A percentile compares a stretch with the other conserved stretches of the same genome.
Evolutionary conservation across 2,113 vertebrate genomes (phyloP).

Genomic region (Sylvia atricapilla): DNA sequence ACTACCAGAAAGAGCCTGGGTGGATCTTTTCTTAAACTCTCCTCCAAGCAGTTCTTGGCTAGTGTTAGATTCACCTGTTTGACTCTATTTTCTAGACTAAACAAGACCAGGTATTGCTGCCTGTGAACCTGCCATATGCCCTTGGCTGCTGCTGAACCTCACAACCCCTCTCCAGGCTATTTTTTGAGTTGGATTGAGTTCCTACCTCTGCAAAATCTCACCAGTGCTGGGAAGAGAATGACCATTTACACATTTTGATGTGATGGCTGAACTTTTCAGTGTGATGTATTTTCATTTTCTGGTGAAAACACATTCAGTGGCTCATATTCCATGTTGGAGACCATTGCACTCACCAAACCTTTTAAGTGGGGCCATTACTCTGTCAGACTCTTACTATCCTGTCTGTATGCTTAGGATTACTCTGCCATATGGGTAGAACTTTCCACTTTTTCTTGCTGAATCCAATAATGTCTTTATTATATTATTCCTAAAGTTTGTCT

Average conservation of each 20-base stretch:
- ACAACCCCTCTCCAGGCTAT: not conserved
- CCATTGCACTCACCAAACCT: not conserved
- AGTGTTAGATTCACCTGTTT: not conserved
- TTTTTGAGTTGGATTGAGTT: not conserved
- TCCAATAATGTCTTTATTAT: not conserved
- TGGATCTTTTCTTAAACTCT: not conserved
- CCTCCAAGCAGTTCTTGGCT: not conserved
- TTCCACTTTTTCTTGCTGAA: not conserved
- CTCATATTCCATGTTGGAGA: not conserved
- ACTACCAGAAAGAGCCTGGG: not conserved
- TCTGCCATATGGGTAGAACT: not conserved
- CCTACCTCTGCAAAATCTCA: not conserved
- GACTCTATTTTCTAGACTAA: not conserved
- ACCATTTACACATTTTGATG: not conserved
- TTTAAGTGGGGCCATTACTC: not conserved
- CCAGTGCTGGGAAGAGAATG: not conserved
- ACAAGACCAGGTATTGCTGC: not conserved
- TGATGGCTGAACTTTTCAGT: rapidly evolving
- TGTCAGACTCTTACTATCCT: not conserved
- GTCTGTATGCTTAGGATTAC: not conserved
- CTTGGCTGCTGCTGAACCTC: not conserved
- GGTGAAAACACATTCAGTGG: not conserved
- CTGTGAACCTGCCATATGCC: rapidly evolving
- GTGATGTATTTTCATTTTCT: not conserved
- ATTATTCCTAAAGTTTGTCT: not conserved